Conservation (phyloP, 1,140 invertebrate genomes). For the Ips typographus region DNA sequence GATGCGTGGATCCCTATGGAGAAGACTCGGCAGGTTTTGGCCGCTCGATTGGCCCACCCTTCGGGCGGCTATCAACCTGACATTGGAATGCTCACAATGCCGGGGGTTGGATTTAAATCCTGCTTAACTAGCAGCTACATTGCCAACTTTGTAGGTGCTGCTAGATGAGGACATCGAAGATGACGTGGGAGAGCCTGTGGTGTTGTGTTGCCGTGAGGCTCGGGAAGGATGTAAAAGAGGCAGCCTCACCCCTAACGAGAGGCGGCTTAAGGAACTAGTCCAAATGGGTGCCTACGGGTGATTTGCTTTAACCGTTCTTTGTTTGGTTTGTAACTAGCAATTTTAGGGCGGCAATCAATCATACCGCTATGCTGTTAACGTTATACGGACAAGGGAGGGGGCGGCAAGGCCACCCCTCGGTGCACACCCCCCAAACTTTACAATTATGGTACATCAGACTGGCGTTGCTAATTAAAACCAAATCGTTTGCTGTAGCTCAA, state of each 20-base stretch:
- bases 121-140: background rate
- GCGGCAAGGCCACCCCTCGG: conserved; percentile 65
- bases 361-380: conserved; percentile 74
- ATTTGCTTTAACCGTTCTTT: background rate
- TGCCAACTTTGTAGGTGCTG: conserved; percentile 50
- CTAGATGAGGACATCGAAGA: conserved; percentile 67
- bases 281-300: conserved; percentile 65
- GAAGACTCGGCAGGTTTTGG: conserved; percentile 63
- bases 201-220: conserved; percentile 76
- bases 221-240: conserved; percentile 70
- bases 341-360: conserved; percentile 75
- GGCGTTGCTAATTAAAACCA: conserved; percentile 79
- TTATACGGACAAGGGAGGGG: conserved; percentile 78
- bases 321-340: background rate
- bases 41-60: conserved; percentile 62
- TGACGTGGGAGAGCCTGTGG: conserved; percentile 75
- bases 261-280: conserved; percentile 79
- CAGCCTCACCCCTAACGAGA: conserved; percentile 77
- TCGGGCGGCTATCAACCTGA: conserved; percentile 68
- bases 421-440: conserved; percentile 79
- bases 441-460: conserved; percentile 89
- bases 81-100: conserved; percentile 68
- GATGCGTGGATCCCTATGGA: conserved; percentile 77
- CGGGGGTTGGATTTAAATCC: conserved; percentile 52
- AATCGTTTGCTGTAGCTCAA: conserved; percentile 70